Evolutionary conservation across 2,888 invertebrate species (phyloP), one percentile per base, ranked within the genome.

Genomic region (Lycocerus yunnanus): DNA sequence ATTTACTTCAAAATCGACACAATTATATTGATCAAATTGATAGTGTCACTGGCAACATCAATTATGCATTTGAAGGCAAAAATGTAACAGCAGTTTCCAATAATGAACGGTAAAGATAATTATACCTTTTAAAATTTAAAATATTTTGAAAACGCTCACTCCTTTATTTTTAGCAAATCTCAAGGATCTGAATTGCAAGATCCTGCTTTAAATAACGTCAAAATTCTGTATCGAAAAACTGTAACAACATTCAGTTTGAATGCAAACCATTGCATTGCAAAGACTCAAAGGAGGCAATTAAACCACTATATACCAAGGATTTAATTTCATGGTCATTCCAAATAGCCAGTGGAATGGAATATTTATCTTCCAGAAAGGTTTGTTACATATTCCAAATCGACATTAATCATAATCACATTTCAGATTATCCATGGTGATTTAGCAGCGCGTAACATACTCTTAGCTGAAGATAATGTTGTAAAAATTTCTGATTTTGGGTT

Each of bases 401-500:
- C n/a, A 24, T 66, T 15, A 4, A 1, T 21, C 4, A 9, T 18
- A 8, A 14, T 1, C 61, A 58, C 66, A 71, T 84, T 86, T 21
- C 83, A 93, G 93, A 93, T 96, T 0, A 86, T 96, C 1, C 96
- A 96, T 81, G 95, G 95, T 8, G 96, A 96, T 86, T 88, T 96
- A 79, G 97, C 97, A 0, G 97, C 97, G 0, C 91, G 97, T 80
- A 98, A 98, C 85, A 93, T 98, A 69, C 88, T n/a, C n/a, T n/a
- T n/a, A n/a, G n/a, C n/a, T n/a, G n/a, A n/a, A n/a, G n/a, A n/a
- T n/a, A n/a, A n/a, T 98, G 89, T 98, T 3, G 97, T 98, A 0
- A 98, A 98, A 87, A 98, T 98, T 80, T 97, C 97, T 84, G 98
- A 98, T 87, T 98, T 98, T 87, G 98, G 98, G 9, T 88, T 98